phyloP scores from a whole-genome alignment of 2,888 invertebrate genomes.

The Drosophila niveifrons region DNA sequence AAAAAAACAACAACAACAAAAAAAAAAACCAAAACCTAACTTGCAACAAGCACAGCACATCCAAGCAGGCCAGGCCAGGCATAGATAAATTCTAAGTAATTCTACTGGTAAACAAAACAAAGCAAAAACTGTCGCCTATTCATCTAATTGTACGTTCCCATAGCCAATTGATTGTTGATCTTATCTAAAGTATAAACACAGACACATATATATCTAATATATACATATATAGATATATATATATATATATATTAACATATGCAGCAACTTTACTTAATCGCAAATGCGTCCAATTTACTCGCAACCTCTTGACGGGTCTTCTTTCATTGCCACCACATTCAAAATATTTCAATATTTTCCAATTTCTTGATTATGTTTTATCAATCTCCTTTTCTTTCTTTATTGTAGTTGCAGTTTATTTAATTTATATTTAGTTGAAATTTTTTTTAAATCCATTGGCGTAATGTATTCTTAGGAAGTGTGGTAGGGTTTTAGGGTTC shows the following conservation, averaged over 20 bases:
- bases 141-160: constrained; percentile 68
- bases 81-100: constrained; percentile 49
- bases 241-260: constrained; percentile 28
- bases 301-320: constrained; percentile 30
- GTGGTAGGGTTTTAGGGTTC: constrained; percentile 65
- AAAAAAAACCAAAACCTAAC: constrained; percentile 27
- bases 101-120: constrained; percentile 28
- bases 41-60: constrained; percentile 33
- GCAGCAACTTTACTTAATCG: constrained; percentile 50
- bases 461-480: constrained; percentile 52
- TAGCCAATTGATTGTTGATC: constrained; percentile 75
- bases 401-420: constrained; percentile 10
- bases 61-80: constrained; percentile 32
- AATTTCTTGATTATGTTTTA: not conserved
- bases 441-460: constrained; percentile 39
- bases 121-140: constrained; percentile 44
- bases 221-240: constrained; percentile 18
- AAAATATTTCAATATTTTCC: constrained; percentile 20
- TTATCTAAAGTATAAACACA: constrained; percentile 46
- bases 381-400: constrained; percentile 1
- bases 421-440: constrained; percentile 48
- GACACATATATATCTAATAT: constrained; percentile 23
- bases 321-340: constrained; percentile 35
- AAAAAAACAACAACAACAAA: constrained; percentile 1
- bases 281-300: constrained; percentile 33